Percentiles rank a stretch among this genome's conserved stretches.
phyloP scores from a whole-genome alignment of 2,888 invertebrate genomes.

The Drosophila conformis region DNA sequence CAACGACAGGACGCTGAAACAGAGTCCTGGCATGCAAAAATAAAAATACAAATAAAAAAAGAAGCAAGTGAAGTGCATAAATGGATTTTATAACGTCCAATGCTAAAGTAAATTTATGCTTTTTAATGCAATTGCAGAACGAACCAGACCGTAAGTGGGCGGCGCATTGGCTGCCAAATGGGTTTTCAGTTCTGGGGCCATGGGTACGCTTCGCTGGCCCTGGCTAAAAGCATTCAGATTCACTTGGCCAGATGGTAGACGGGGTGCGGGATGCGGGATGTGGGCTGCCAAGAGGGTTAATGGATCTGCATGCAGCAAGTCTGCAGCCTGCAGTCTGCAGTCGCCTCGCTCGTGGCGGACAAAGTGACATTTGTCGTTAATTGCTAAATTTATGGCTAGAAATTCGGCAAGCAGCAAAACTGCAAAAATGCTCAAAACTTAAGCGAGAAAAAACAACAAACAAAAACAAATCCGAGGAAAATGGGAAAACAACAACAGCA shows the following conservation, averaged over 20 bases:
- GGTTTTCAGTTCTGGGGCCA: background rate
- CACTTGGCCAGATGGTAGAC: slow-evolving; percentile 1
- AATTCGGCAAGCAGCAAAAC: slow-evolving; percentile 49
- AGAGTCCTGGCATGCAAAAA: slow-evolving; percentile 27
- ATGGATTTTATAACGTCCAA: slow-evolving; percentile 81
- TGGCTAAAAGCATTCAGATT: slow-evolving; percentile 66
- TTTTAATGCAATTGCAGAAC: slow-evolving; percentile 81
- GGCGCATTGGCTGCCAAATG: slow-evolving; percentile 18
- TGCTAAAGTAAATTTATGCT: slow-evolving; percentile 81
- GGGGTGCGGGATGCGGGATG: background rate
- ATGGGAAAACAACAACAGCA: slow-evolving; percentile 2
- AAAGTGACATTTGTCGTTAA: slow-evolving; percentile 81
- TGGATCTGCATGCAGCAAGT: slow-evolving; percentile 1
- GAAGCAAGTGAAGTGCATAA: slow-evolving; percentile 80
- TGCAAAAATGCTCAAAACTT: slow-evolving; percentile 36
- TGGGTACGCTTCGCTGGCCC: slow-evolving; percentile 61
- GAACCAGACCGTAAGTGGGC: slow-evolving; percentile 78
- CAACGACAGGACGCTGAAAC: slow-evolving; percentile 37
- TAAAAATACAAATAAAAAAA: slow-evolving; percentile 12
- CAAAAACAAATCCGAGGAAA: background rate
- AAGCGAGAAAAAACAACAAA: slow-evolving; percentile 2
- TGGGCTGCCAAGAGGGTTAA: slow-evolving; percentile 15
- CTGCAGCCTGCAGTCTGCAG: slow-evolving; percentile 36
- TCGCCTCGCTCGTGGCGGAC: slow-evolving; percentile 57
- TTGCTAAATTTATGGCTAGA: slow-evolving; percentile 76